phyloP scores from a whole-genome alignment of 2,888 invertebrate species.

The Limnephilus auricula region DNA sequence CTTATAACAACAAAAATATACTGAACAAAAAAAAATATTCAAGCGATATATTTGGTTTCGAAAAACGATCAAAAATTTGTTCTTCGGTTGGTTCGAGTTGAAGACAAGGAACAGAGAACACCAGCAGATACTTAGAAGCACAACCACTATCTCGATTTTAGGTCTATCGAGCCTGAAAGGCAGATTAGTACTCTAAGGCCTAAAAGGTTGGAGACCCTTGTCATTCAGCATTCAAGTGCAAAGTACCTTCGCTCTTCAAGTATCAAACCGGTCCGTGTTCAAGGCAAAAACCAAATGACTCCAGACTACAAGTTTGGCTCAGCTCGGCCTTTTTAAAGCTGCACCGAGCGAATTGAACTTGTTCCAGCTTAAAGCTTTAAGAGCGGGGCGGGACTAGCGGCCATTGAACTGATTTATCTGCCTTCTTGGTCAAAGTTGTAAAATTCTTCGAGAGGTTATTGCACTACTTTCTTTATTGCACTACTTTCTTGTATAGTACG shows the following conservation, averaged over 20 bases:
- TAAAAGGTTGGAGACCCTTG: not conserved
- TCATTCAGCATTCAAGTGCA: not conserved
- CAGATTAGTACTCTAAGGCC: not conserved
- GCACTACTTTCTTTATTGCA: not conserved
- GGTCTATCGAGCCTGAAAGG: not conserved
- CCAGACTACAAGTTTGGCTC: constrained; percentile 1
- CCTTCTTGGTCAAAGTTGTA: not conserved
- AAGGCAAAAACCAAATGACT: not conserved
- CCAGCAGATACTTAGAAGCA: not conserved
- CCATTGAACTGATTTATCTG: constrained; percentile 34
- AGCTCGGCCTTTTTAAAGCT: not conserved
- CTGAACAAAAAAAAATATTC: too few species aligned
- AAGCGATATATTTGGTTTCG: too few species aligned
- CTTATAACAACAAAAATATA: too few species aligned
- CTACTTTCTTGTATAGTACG: not conserved
- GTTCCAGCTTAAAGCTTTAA: not conserved
- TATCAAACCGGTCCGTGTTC: not conserved
- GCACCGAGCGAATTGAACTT: not conserved
- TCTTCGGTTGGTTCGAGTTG: not conserved
- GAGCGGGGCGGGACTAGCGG: constrained; percentile 10
- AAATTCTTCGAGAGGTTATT: not conserved
- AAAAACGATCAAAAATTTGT: too few species aligned
- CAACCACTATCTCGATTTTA: not conserved
- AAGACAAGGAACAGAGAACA: not conserved
- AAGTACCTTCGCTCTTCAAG: not conserved